phyloP scores from a whole-genome alignment of 2,113 vertebrate species.

The Paraplagusia blochii region DNA sequence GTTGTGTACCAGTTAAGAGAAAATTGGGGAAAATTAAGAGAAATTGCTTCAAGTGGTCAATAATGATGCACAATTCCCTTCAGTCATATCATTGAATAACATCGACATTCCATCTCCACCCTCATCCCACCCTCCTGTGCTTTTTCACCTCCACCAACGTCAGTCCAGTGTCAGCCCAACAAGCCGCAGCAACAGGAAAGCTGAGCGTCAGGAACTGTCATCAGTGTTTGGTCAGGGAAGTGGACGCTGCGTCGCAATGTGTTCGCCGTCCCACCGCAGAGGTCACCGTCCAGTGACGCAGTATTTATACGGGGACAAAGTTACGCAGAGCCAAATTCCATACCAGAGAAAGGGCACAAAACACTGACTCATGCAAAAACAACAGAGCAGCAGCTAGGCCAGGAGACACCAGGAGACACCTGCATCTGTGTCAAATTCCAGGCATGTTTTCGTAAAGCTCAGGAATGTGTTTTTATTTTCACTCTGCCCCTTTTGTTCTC shows the following conservation, averaged over 20 bases:
- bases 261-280: constrained; percentile 7
- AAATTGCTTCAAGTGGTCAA: no score
- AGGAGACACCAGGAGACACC: constrained; percentile 24
- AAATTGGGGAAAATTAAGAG: no score
- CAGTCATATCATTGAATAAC: no score
- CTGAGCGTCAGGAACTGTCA: not conserved
- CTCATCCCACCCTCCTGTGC: not conserved
- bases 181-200: constrained; percentile 26
- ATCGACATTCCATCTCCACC: not conserved
- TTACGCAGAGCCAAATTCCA: not conserved
- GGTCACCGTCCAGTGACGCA: constrained; percentile 57
- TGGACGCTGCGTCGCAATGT: constrained; percentile 7
- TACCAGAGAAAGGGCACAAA: constrained; percentile 25
- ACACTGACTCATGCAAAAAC: constrained; percentile 38
- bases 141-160: not conserved
- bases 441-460: constrained; percentile 4
- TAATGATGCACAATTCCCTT: no score
- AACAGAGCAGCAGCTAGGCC: not conserved
- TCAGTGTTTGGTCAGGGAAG: constrained; percentile 26
- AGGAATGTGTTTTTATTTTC: constrained; percentile 40
- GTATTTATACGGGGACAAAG: not conserved
- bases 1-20: no score
- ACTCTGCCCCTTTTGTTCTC: constrained; percentile 21
- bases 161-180: constrained; percentile 14
- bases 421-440: constrained; percentile 43